These are phyloP conservation scores for Plumapathes pennacea DNA, from an alignment of 92 coral and sea anemone species.

Conservation along the genomic window DNA sequence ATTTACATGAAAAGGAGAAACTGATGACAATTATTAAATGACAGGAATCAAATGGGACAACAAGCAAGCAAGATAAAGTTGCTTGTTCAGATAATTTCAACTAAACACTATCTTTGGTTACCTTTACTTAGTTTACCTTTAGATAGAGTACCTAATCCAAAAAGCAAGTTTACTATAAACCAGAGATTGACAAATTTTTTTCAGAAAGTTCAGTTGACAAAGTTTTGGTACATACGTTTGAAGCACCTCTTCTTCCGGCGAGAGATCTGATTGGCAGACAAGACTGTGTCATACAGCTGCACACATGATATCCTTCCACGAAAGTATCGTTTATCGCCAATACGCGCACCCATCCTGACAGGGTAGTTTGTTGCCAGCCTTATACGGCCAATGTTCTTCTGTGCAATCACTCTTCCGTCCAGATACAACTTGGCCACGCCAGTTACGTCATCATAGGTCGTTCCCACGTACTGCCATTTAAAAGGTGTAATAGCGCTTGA, in stretches of 20 bases:
- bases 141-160: no score
- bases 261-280: slow-evolving; percentile 67
- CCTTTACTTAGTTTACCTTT: no score
- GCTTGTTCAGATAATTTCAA: no score
- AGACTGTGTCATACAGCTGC: slow-evolving; percentile 66
- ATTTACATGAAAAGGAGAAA: no score
- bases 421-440: slow-evolving; percentile 62
- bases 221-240: slow-evolving; percentile 37
- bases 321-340: slow-evolving; percentile 57
- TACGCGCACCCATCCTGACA: slow-evolving; percentile 64
- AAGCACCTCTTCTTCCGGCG: slow-evolving; percentile 82
- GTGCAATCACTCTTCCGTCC: slow-evolving; percentile 50
- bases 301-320: slow-evolving; percentile 76
- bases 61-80: background rate
- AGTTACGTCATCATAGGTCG: slow-evolving; percentile 52
- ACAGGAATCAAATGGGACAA: no score
- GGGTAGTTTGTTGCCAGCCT: slow-evolving; percentile 72
- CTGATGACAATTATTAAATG: no score
- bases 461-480: slow-evolving; percentile 79
- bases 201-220: no score
- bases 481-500: slow-evolving; percentile 34
- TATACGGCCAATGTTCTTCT: slow-evolving; percentile 47
- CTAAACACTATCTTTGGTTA: no score
- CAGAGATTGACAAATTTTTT: no score
- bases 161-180: no score